A percentile compares a stretch with the other conserved stretches of the same genome.
Evolutionary conservation across 2,113 vertebrate genomes (phyloP).

Genomic region (Sander lucioperca): DNA sequence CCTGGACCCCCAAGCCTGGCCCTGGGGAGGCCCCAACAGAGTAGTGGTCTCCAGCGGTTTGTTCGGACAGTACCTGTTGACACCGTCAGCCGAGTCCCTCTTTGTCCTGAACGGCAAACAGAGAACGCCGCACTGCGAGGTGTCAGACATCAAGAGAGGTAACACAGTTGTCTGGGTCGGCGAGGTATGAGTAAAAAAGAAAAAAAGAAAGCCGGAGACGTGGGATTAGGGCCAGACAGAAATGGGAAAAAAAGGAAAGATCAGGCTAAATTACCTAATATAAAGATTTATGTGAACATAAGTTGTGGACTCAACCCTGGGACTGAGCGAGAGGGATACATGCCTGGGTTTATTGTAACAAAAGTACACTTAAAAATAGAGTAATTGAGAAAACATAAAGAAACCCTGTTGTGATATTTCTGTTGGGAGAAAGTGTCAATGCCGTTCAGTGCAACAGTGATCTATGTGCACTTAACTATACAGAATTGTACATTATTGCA

Average conservation of each 20-base stretch:
- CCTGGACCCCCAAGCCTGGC: conserved; percentile 83
- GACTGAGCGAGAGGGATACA: conserved; percentile 76
- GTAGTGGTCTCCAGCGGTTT: conserved; percentile 91
- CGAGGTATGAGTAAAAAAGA: conserved; percentile 89
- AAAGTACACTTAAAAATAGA: conserved; percentile 79
- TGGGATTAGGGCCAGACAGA: conserved; percentile 28
- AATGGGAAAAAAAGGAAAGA: conserved; percentile 37
- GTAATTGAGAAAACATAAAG: conserved; percentile 69
- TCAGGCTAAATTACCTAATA: conserved; percentile 74
- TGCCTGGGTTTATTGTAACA: conserved; percentile 78
- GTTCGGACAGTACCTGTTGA: conserved; percentile 95
- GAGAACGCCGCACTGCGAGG: conserved; percentile 91
- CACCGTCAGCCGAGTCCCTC: conserved; percentile 89
- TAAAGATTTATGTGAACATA: conserved; percentile 75
- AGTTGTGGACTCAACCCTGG: conserved; percentile 81
- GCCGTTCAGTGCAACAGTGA: conserved; percentile 86
- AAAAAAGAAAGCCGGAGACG: conserved; percentile 20
- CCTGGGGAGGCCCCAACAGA: conserved; percentile 89
- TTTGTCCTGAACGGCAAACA: conserved; percentile 92
- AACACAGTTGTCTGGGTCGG: conserved; percentile 95
- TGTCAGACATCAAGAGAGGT: conserved; percentile 90
- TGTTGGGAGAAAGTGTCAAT: conserved; percentile 79
- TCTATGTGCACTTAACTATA: conserved; percentile 82
- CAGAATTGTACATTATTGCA: conserved; percentile 84
- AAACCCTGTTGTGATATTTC: conserved; percentile 80